Conservation (phyloP, 2,888 invertebrate species). For the Pristionchus maxplancki region DNA sequence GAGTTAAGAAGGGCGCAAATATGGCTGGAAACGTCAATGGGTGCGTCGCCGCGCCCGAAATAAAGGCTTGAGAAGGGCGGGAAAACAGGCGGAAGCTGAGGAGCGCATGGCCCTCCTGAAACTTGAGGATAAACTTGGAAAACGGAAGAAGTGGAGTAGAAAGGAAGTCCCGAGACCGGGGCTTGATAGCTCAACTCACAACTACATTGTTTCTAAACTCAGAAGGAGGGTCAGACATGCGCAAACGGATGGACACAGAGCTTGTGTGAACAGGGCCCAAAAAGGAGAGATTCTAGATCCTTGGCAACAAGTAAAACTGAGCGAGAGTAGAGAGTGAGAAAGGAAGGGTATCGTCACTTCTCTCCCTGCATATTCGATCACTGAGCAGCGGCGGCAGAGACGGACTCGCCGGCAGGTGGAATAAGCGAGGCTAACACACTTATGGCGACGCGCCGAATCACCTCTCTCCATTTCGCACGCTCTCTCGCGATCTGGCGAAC, state of each 20-base stretch:
- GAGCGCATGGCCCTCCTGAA: not conserved
- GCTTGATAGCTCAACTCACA: no score
- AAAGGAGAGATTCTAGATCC: no score
- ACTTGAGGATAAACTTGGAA: not conserved
- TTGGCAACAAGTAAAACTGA: no score
- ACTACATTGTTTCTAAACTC: no score
- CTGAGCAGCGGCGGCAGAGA: not conserved
- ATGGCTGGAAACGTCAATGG: not conserved
- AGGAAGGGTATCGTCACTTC: not conserved
- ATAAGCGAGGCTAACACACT: conserved; percentile 2
- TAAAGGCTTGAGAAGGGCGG: not conserved
- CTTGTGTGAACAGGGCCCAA: no score
- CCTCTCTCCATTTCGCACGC: not conserved
- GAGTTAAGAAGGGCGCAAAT: not conserved
- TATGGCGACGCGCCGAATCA: not conserved
- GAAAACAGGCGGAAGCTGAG: not conserved
- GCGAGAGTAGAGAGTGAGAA: not conserved
- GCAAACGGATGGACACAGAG: no score
- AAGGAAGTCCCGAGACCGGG: no score
- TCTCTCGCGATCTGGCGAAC: not conserved
- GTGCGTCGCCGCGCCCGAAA: not conserved
- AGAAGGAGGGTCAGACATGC: no score
- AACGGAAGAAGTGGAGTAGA: not conserved
- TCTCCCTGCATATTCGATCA: conserved; percentile 32
- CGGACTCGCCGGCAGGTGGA: conserved; percentile 28